A percentile compares a stretch with the other conserved stretches of the same genome.
Conservation (phyloP, 2,888 invertebrate genomes). For the Candidula unifasciata region DNA sequence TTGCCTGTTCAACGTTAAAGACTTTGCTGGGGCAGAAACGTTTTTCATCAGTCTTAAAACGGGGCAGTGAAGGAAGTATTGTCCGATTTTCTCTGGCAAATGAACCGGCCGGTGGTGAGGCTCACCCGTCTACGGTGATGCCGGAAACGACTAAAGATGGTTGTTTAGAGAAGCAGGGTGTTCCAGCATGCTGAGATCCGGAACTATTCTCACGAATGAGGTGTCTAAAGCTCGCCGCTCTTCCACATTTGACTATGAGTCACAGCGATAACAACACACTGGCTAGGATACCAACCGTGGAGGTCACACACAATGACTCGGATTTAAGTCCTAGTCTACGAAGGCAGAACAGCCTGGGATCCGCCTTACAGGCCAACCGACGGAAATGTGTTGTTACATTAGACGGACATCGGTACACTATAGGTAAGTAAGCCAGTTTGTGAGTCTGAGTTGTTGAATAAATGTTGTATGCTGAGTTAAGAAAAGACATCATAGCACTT, state of each 20-base stretch:
- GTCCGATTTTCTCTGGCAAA: no score
- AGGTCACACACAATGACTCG: slow-evolving; percentile 34
- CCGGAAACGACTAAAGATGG: no score
- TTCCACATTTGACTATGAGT: slow-evolving; percentile 28
- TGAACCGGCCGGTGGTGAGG: no score
- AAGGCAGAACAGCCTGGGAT: slow-evolving; percentile 59
- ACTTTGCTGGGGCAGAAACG: no score
- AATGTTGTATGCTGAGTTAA: no score
- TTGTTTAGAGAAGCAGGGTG: background rate
- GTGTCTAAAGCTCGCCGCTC: background rate
- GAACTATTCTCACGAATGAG: slow-evolving; percentile 13
- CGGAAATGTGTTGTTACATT: slow-evolving; percentile 86
- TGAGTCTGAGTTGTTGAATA: background rate
- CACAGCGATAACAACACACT: background rate
- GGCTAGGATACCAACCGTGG: slow-evolving; percentile 39
- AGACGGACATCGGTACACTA: slow-evolving; percentile 91
- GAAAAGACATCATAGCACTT: no score
- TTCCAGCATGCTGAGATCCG: background rate
- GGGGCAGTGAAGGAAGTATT: no score
- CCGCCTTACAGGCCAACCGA: slow-evolving; percentile 52
- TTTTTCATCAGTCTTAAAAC: no score
- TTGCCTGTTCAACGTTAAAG: no score
- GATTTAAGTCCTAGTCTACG: slow-evolving; percentile 42
- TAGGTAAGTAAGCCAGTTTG: slow-evolving; percentile 81
- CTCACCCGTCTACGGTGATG: no score